These are phyloP conservation scores for Vipera ursinii DNA, from an alignment of 2,797 vertebrate species.

Conservation along the genomic window DNA sequence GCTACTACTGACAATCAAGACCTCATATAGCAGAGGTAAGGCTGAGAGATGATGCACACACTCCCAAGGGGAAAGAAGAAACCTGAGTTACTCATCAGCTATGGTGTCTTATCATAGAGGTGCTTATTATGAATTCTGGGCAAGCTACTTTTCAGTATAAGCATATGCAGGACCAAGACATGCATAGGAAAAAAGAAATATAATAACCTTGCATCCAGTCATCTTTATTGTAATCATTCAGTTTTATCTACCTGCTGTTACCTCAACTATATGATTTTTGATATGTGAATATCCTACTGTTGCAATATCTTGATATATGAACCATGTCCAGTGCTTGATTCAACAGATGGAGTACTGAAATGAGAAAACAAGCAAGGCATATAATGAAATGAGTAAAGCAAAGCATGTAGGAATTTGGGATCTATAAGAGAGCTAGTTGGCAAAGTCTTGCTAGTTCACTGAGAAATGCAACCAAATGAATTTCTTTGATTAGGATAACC, in stretches of 20 bases:
- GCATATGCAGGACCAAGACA: neutral
- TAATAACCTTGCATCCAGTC: neutral
- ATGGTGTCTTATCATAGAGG: neutral
- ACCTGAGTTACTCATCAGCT: neutral
- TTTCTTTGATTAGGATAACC: constrained; percentile 23
- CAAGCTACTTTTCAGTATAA: neutral
- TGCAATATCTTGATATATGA: neutral
- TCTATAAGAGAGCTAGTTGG: neutral
- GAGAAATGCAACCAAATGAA: constrained; percentile 25
- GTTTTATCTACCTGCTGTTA: neutral
- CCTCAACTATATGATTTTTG: neutral
- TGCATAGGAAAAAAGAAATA: neutral
- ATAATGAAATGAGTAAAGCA: constrained; percentile 20
- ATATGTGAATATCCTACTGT: neutral
- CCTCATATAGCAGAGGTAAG: neutral
- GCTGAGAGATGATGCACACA: neutral
- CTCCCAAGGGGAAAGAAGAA: neutral
- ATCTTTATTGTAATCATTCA: neutral
- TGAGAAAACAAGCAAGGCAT: neutral
- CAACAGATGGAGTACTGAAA: neutral
- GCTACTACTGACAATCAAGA: neutral
- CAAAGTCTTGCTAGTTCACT: constrained; percentile 6
- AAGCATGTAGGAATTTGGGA: constrained; percentile 6
- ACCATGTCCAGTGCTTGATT: neutral
- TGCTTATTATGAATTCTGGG: neutral